Evolutionary conservation across 1,140 invertebrate genomes (phyloP).

Genomic region (Zaprionus gabonicus): DNA sequence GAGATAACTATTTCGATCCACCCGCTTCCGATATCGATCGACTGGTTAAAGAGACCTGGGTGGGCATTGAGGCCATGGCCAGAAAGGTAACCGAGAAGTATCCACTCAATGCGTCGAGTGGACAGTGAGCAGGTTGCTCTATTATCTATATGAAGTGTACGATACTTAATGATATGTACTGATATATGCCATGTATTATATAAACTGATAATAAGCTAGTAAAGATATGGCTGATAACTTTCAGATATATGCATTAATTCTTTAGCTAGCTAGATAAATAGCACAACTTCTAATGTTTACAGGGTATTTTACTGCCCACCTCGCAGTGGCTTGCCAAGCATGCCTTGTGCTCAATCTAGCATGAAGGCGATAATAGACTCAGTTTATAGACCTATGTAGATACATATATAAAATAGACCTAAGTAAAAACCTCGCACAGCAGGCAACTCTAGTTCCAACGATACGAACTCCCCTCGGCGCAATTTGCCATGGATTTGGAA

Average conservation of each 20-base stretch:
- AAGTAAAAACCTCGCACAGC: constrained; percentile 18
- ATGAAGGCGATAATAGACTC: neutral
- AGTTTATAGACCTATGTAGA: neutral
- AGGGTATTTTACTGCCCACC: neutral
- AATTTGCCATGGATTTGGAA: constrained; percentile 5
- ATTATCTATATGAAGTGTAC: neutral
- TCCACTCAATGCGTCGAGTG: constrained; percentile 39
- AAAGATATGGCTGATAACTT: neutral
- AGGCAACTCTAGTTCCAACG: constrained; percentile 3
- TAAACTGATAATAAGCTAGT: neutral
- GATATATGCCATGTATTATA: neutral
- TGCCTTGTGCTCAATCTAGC: neutral
- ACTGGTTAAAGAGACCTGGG: constrained; percentile 88
- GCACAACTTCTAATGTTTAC: no score
- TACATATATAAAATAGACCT: neutral
- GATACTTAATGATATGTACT: neutral
- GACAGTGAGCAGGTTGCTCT: neutral
- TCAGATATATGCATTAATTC: neutral
- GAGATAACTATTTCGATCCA: constrained; percentile 87
- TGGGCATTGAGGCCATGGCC: constrained; percentile 86
- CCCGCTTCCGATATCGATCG: constrained; percentile 87
- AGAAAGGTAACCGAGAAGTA: constrained; percentile 67
- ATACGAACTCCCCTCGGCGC: constrained; percentile 6
- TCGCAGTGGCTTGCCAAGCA: neutral
- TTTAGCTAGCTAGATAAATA: no score